Evolutionary conservation across 2,113 vertebrate species (phyloP).

Genomic region (Galemys pyrenaicus): DNA sequence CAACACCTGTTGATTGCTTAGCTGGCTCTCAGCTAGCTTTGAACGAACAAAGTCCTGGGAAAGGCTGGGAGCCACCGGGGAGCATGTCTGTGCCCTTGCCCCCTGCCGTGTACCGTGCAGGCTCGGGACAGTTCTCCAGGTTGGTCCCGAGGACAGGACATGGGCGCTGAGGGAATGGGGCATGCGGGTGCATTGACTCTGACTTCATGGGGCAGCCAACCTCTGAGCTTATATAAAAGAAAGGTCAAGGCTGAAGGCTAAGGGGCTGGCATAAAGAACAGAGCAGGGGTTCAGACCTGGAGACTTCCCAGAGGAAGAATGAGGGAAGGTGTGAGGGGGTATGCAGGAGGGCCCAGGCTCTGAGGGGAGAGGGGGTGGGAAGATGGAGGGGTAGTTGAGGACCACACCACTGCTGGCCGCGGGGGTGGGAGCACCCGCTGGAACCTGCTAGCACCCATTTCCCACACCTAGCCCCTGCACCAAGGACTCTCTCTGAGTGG

Average conservation of each 20-base stretch:
- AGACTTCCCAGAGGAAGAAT: neutral
- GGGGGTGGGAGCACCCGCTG: neutral
- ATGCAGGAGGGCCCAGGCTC: neutral
- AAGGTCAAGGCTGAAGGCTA: neutral
- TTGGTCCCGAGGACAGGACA: neutral
- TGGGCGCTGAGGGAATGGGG: neutral
- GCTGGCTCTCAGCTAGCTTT: neutral
- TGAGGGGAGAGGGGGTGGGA: neutral
- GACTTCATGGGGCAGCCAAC: neutral
- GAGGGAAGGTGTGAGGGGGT: too few relatives aligned
- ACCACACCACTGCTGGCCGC: neutral
- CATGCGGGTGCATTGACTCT: neutral
- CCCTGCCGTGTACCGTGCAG: neutral
- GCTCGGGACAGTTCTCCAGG: neutral
- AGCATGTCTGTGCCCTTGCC: neutral
- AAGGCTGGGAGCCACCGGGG: neutral
- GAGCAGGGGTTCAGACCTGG: neutral
- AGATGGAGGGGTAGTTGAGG: neutral
- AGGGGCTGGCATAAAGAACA: neutral
- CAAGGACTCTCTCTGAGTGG: constrained; percentile 66
- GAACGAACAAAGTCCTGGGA: neutral
- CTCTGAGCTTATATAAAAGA: neutral
- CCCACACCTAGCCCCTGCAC: constrained; percentile 29
- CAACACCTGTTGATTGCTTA: neutral
- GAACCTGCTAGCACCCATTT: neutral